Evolutionary conservation across 2,888 invertebrate species (phyloP).

Genomic region (Nasonovia ribisnigri): DNA sequence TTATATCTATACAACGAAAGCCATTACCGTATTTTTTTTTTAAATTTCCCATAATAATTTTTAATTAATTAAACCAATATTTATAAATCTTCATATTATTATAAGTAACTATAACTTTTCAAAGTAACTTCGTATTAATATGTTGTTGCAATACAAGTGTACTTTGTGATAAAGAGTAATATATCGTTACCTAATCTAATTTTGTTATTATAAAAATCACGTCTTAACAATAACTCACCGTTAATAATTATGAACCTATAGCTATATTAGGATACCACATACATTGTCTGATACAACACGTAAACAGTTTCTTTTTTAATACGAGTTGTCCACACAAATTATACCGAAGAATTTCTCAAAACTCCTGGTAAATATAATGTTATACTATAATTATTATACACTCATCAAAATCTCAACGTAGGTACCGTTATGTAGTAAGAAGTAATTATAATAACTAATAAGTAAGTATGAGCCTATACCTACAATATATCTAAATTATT

Average conservation of each 20-base stretch:
- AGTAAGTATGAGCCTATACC: not conserved
- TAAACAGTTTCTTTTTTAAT: not conserved
- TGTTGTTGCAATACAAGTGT: not conserved
- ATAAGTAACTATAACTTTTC: not conserved
- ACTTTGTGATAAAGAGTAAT: not conserved
- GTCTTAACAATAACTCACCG: not conserved
- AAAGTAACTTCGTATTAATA: not conserved
- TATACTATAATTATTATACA: not conserved
- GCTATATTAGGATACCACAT: not conserved
- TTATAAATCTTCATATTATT: not conserved
- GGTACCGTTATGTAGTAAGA: not conserved
- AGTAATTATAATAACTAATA: not conserved
- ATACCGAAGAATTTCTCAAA: not conserved
- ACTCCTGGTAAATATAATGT: not conserved
- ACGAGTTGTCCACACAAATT: not conserved
- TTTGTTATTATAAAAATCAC: not conserved
- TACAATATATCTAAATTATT: too few relatives aligned
- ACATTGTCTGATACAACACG: too few relatives aligned
- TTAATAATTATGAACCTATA: not conserved
- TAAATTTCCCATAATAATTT: not conserved
- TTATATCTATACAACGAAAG: not conserved
- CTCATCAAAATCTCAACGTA: not conserved
- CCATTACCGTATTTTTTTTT: not conserved
- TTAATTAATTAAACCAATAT: not conserved
- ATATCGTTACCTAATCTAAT: not conserved